Base-by-base conservation (phyloP, 2,888 invertebrate genomes). In the Idaea straminata region DNA sequence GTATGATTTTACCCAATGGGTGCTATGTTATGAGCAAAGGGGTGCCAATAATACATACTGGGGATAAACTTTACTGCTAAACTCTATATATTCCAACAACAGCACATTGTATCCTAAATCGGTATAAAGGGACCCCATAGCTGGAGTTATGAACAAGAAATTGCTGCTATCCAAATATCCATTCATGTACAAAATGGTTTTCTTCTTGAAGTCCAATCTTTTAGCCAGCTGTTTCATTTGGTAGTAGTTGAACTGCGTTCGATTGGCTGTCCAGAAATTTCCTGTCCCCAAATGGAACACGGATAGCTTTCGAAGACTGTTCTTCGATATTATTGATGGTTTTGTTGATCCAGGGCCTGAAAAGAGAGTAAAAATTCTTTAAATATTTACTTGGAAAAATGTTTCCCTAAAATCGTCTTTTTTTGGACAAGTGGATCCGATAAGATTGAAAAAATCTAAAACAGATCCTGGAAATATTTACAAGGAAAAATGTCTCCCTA, bases 121-220 rank as follows among this genome's bases (percentile, higher is more conserved):
- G 15, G 69, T 69, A 13, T 71, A 73, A 4, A 65, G 25, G 1
- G 67, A 62, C 5, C 71, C 73, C 69, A 73, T 70, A 0, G 63
- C 34, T 0, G 67, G 59, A 2, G 68, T 64, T 3, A 67, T 13
- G 13, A 64, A 7, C 7, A 59, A 61, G 7, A 66, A 13, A 15
- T 62, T 16, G 15, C 62, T 64, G 7, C 64, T 66, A 13, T 73
- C 73, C 61, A 70, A 0, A 35, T 72, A 73, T 7, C 70, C 73
- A 74, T 47, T 76, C 3, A 79, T 73, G 61, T 77, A 83, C 13
- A 83, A 5, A 35, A 82, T 7, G 0, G 82, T 83, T 62, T 72
- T 79, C 67, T 73, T 79, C 1, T n/a, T 65, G 16, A 71, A 73
- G 62, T 73, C 73, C 10, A 79, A 73, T 57, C 78, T 76, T 0